Evolutionary conservation across 2,888 invertebrate species (phyloP), one percentile per base, ranked within the genome.

Genomic region (Micoletzkya japonica): DNA sequence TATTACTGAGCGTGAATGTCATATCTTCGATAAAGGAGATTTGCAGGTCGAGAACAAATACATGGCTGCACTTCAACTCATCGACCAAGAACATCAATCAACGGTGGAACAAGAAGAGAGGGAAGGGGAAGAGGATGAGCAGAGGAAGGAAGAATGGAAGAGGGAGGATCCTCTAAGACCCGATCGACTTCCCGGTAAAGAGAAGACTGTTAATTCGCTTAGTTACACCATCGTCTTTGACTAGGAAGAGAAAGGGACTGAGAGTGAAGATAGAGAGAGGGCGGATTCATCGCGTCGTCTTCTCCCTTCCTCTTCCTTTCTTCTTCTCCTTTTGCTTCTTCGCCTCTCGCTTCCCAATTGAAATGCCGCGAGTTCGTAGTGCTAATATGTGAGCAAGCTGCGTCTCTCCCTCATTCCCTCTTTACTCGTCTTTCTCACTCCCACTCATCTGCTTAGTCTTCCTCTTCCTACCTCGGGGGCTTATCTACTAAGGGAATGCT

Each of bases 21-120:
- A 34, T 24, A 36, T 24, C n/a, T 68, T 70, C 59, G 34, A 77
- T 68, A 73, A 75, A 56, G 58, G 77, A 49, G 34, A 2, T 34
- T 39, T 24, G 7, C 63, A 66, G 64, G 76, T 80, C n/a, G 83
- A 83, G 68, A 80, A 80, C 49, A 70, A 75, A 30, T 82, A 81
- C 73, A 79, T 83, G 81, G 76, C 78, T 71, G 83, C 83, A 1
- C 61, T 83, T 37, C 76, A 80, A 56, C 66, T 83, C 49, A 77
- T 83, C 58, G 83, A 83, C 36, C 79, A 81, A 49, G 76, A 81
- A 59, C 74, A 78, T 28, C 75, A 73, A 30, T 72, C 73, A 24
- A 71, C 34, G 39, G 69, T 69, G n/a, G 75, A 74, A n/a, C 72
- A 75, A n/a, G 24, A 58, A 30, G 67, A 72, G 49, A 36, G 63